A percentile compares a stretch with the other conserved stretches of the same genome.
These are phyloP conservation scores for Drosophila aldrichi DNA, from an alignment of 2,888 invertebrate genomes.

Conservation along the genomic window DNA sequence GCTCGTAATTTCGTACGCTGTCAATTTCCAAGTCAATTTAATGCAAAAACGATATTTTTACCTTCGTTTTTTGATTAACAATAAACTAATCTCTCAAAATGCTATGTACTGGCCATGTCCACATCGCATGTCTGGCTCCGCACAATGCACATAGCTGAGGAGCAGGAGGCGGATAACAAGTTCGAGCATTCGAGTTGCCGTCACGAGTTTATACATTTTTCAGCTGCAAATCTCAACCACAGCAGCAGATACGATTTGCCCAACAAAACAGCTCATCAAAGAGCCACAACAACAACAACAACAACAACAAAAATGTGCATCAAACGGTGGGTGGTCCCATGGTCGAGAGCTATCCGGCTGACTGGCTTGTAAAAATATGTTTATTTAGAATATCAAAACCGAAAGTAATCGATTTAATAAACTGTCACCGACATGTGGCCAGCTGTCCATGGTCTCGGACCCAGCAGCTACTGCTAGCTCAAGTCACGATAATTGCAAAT, in stretches of 20 bases:
- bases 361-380: constrained; percentile 65
- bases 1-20: constrained; percentile 59
- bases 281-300: constrained; percentile 14
- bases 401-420: constrained; percentile 85
- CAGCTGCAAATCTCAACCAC: constrained; percentile 30
- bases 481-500: constrained; percentile 85
- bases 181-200: constrained; percentile 41
- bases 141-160: constrained; percentile 8
- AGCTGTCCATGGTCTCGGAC: constrained; percentile 23
- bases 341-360: constrained; percentile 5
- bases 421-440: constrained; percentile 84
- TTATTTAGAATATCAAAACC: constrained; percentile 82
- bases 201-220: constrained; percentile 62
- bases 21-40: constrained; percentile 77
- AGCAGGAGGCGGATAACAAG: not conserved
- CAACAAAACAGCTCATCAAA: constrained; percentile 45
- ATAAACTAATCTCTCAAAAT: constrained; percentile 75
- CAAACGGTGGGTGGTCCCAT: constrained; percentile 64
- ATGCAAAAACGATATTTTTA: constrained; percentile 70
- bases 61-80: constrained; percentile 79
- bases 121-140: constrained; percentile 29
- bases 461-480: constrained; percentile 56
- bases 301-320: constrained; percentile 44
- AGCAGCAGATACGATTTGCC: constrained; percentile 27
- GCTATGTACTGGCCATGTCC: constrained; percentile 23